Percentiles rank a stretch among this genome's conserved stretches.
phyloP scores from a whole-genome alignment of 2,888 invertebrate species.

The Atrina japonica region DNA sequence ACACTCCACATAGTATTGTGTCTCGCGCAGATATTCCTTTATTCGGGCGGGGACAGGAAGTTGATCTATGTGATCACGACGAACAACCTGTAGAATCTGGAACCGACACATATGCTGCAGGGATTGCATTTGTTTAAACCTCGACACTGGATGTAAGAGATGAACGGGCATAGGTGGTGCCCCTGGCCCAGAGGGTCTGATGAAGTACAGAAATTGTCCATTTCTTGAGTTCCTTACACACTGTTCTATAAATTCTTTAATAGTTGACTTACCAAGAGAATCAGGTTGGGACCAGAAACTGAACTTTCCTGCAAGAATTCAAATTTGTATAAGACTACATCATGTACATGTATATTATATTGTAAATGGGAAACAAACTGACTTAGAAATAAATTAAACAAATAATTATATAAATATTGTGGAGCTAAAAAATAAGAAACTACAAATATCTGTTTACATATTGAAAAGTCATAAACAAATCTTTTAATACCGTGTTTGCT shows the following conservation, averaged over 20 bases:
- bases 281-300: slow-evolving; percentile 80
- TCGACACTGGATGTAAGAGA: slow-evolving; percentile 87
- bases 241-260: slow-evolving; percentile 88
- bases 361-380: neutral
- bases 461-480: too few relatives aligned
- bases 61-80: slow-evolving; percentile 86
- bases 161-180: slow-evolving; percentile 88
- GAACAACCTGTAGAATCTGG: slow-evolving; percentile 86
- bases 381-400: too few relatives aligned
- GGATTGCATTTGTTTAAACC: slow-evolving; percentile 86
- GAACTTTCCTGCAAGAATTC: slow-evolving; percentile 87
- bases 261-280: slow-evolving; percentile 81
- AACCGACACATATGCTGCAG: slow-evolving; percentile 89
- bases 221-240: slow-evolving; percentile 87
- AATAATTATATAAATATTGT: too few relatives aligned
- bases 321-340: neutral
- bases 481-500: too few relatives aligned
- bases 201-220: slow-evolving; percentile 88
- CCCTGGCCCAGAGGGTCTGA: slow-evolving; percentile 85
- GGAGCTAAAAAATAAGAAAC: too few relatives aligned
- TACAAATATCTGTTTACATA: too few relatives aligned
- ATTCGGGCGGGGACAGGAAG: slow-evolving; percentile 85
- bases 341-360: neutral
- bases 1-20: slow-evolving; percentile 77
- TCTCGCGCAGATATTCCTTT: slow-evolving; percentile 77